phyloP scores from a whole-genome alignment of 2,797 vertebrate species.

The Danio kyathit region DNA sequence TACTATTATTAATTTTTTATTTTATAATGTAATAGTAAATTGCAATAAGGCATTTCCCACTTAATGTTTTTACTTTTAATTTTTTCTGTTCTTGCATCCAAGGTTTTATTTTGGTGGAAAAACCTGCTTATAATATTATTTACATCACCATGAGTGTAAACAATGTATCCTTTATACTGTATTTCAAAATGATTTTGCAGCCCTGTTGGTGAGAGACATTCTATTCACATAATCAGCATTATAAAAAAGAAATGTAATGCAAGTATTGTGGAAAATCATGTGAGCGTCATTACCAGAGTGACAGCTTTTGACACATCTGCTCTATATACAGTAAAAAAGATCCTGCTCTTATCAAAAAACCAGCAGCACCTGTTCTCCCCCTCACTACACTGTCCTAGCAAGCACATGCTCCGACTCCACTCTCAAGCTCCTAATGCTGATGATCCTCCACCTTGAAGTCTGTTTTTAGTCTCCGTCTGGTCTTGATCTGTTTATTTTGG shows the following conservation, averaged over 20 bases:
- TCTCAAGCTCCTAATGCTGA: conserved; percentile 31
- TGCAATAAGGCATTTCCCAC: not conserved
- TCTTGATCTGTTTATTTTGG: conserved; percentile 25
- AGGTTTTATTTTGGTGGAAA: not conserved
- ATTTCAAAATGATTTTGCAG: not conserved
- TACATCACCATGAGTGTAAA: not conserved
- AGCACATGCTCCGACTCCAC: not conserved
- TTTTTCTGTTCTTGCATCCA: not conserved
- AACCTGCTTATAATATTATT: not conserved
- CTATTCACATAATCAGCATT: not conserved
- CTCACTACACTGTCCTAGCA: not conserved
- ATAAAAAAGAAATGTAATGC: not conserved
- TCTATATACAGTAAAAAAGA: not conserved
- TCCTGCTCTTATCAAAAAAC: not conserved
- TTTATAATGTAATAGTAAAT: not conserved
- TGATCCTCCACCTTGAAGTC: conserved; percentile 22
- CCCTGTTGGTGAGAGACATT: not conserved
- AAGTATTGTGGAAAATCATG: not conserved
- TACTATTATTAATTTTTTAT: not conserved
- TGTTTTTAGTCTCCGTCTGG: conserved; percentile 10
- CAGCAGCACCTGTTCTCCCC: conserved; percentile 22
- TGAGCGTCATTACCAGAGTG: not conserved
- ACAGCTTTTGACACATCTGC: not conserved
- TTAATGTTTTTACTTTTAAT: not conserved
- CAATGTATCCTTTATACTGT: not conserved